phyloP scores from a whole-genome alignment of 2,888 invertebrate species.

The Isoperla grammatica region DNA sequence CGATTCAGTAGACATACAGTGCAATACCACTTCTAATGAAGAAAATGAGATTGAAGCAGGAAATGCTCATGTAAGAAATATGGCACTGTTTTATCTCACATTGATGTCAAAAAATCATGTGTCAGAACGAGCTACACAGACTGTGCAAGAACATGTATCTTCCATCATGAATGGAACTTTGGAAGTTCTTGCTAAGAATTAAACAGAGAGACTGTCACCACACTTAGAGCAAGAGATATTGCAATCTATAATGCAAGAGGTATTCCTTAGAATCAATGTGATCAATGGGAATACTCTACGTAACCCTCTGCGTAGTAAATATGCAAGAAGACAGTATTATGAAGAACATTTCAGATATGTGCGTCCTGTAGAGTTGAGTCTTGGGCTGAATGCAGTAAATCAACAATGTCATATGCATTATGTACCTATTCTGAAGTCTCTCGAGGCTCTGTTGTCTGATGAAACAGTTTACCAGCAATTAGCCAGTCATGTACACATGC shows the following conservation, averaged over 20 bases:
- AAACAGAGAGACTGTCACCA: neutral
- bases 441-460: neutral
- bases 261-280: neutral
- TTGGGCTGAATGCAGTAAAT: constrained; percentile 3
- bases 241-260: neutral
- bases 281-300: neutral
- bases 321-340: constrained; percentile 4
- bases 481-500: no score
- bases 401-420: constrained; percentile 10
- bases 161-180: neutral
- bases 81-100: constrained; percentile 2
- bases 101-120: constrained; percentile 6
- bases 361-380: neutral
- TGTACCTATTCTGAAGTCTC: neutral
- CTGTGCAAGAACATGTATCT: neutral
- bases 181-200: neutral
- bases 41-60: neutral
- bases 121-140: neutral
- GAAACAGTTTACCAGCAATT: neutral
- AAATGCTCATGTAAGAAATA: neutral
- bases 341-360: constrained; percentile 8
- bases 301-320: constrained; percentile 2
- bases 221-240: neutral
- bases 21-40: neutral
- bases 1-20: neutral